Evolutionary conservation across 2,113 vertebrate genomes (phyloP).

Genomic region (Pterocles burchelli): DNA sequence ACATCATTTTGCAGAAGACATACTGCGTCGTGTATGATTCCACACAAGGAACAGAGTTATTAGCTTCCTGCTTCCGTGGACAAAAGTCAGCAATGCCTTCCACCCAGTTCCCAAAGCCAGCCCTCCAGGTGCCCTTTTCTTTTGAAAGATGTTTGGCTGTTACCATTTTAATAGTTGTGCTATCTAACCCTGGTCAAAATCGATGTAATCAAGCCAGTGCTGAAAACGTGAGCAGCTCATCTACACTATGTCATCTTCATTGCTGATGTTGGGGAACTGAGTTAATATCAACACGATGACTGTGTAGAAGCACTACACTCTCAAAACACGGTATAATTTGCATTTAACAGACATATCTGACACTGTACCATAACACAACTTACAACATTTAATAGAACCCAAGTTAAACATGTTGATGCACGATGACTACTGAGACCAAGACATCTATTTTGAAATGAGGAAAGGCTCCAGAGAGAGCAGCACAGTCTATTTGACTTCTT

Average conservation of each 20-base stretch:
- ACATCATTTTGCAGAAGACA: background rate
- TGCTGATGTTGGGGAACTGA: background rate
- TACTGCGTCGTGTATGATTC: too few relatives aligned
- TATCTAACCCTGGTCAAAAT: background rate
- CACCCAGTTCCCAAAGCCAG: background rate
- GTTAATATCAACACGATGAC: background rate
- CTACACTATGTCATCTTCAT: background rate
- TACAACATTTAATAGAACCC: background rate
- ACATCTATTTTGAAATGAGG: background rate
- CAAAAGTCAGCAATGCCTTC: background rate
- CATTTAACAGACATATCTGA: background rate
- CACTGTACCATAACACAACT: background rate
- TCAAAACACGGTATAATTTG: background rate
- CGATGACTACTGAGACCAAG: fast-evolving
- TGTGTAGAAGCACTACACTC: background rate
- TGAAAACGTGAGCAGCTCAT: background rate
- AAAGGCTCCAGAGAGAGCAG: background rate
- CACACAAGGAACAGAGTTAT: background rate
- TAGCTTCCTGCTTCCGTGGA: background rate
- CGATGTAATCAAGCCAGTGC: background rate
- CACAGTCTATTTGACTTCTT: background rate
- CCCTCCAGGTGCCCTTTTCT: background rate
- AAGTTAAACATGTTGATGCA: background rate
- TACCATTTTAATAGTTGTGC: background rate
- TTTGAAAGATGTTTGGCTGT: background rate